phyloP scores from a whole-genome alignment of 2,113 vertebrate species.

The Meriones unguiculatus region DNA sequence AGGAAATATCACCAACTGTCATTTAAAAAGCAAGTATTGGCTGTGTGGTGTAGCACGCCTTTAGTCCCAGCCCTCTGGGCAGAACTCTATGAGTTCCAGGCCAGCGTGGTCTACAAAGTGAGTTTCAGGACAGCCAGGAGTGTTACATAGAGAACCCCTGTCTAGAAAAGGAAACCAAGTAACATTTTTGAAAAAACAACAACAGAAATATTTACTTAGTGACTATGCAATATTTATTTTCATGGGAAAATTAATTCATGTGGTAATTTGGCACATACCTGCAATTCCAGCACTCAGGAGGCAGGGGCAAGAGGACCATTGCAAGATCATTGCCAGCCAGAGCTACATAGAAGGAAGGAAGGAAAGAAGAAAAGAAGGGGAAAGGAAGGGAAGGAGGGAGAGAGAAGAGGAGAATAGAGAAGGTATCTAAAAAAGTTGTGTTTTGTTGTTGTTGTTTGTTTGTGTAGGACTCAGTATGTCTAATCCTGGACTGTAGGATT shows the following conservation, averaged over 20 bases:
- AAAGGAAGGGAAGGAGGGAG: rapidly evolving
- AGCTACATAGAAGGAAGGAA: neutral
- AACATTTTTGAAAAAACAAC: neutral
- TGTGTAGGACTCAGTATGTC: neutral
- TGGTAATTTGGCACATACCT: neutral
- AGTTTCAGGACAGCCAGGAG: neutral
- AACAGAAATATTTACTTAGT: neutral
- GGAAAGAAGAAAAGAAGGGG: no score
- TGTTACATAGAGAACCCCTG: neutral
- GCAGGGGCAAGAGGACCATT: neutral
- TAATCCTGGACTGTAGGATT: no score
- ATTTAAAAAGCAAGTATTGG: neutral
- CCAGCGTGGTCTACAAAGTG: neutral
- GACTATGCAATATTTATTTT: neutral
- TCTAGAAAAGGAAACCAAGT: neutral
- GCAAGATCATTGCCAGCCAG: neutral
- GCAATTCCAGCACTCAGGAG: neutral
- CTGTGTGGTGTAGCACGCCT: neutral
- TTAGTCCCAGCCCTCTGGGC: neutral
- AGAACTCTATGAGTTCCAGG: neutral
- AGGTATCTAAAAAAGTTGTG: neutral
- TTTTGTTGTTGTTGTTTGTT: neutral
- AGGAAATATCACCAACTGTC: neutral
- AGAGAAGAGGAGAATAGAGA: neutral
- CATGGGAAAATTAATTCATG: neutral